phyloP scores from a whole-genome alignment of 2,797 vertebrate species.

The Rhadinocentrus ornatus region DNA sequence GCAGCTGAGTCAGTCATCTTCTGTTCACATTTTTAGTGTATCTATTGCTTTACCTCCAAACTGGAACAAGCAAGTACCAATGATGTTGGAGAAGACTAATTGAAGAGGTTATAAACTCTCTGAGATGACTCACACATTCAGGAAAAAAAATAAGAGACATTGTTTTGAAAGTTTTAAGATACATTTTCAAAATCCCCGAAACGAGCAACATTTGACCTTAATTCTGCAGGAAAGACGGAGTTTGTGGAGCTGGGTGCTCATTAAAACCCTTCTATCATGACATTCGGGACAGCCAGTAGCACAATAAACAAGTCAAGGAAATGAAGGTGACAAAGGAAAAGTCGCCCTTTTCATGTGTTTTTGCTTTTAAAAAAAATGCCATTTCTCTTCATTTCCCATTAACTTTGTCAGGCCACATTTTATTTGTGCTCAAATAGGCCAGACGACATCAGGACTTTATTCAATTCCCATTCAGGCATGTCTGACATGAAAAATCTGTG shows the following conservation, averaged over 20 bases:
- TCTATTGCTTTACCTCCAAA: neutral
- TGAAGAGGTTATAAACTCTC: slow-evolving; percentile 25
- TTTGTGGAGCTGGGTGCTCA: slow-evolving; percentile 27
- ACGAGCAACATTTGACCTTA: slow-evolving; percentile 39
- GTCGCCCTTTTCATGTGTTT: neutral
- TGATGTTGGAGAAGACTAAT: neutral
- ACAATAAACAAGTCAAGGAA: slow-evolving; percentile 18
- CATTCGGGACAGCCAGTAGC: neutral
- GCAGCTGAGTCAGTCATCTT: slow-evolving; percentile 22
- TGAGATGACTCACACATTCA: slow-evolving; percentile 12
- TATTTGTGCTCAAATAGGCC: neutral
- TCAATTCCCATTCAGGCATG: neutral
- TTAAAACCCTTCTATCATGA: slow-evolving; percentile 34
- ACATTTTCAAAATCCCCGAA: slow-evolving; percentile 20
- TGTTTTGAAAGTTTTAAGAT: slow-evolving; percentile 14
- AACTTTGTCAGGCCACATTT: slow-evolving; percentile 1
- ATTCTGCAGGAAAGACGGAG: slow-evolving; percentile 6
- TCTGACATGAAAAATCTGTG: neutral
- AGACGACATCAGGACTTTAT: neutral
- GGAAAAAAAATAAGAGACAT: slow-evolving; percentile 25
- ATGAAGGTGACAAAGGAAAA: neutral
- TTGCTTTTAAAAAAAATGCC: neutral
- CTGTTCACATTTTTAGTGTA: neutral
- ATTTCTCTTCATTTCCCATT: slow-evolving; percentile 8
- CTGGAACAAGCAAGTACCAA: neutral